Conservation (phyloP, 2,113 vertebrate species). For the Paracanthobrama guichenoti region DNA sequence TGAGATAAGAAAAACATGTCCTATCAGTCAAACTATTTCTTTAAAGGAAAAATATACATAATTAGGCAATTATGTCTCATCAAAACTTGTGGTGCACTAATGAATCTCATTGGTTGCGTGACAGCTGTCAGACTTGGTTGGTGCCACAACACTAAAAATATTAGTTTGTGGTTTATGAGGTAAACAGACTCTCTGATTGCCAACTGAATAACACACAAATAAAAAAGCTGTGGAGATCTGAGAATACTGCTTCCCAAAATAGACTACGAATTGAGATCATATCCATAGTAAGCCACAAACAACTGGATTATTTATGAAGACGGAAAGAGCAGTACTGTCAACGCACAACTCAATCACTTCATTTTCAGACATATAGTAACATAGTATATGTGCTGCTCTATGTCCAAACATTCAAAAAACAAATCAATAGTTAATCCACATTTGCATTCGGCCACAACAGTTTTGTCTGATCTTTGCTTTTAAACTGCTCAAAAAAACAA, state of each 20-base stretch:
- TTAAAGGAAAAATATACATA: too few relatives aligned
- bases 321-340: background rate
- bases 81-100: background rate
- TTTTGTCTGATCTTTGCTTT: too few relatives aligned
- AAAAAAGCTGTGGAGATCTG: slow-evolving; percentile 2
- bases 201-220: slow-evolving; percentile 17
- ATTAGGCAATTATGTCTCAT: background rate
- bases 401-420: background rate
- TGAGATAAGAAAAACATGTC: too few relatives aligned
- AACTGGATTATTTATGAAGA: slow-evolving; percentile 15
- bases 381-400: background rate
- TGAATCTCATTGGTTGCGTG: background rate
- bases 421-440: background rate
- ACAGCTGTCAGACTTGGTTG: background rate
- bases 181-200: background rate
- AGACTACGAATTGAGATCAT: slow-evolving; percentile 5
- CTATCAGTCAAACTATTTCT: too few relatives aligned
- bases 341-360: background rate
- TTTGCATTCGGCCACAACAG: background rate
- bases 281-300: background rate
- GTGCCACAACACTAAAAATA: background rate
- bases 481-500: too few relatives aligned
- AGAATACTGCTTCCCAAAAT: background rate
- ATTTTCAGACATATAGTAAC: background rate
- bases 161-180: background rate